phyloP scores from a whole-genome alignment of 2,113 vertebrate genomes.

The Cyanoliseus patagonus region DNA sequence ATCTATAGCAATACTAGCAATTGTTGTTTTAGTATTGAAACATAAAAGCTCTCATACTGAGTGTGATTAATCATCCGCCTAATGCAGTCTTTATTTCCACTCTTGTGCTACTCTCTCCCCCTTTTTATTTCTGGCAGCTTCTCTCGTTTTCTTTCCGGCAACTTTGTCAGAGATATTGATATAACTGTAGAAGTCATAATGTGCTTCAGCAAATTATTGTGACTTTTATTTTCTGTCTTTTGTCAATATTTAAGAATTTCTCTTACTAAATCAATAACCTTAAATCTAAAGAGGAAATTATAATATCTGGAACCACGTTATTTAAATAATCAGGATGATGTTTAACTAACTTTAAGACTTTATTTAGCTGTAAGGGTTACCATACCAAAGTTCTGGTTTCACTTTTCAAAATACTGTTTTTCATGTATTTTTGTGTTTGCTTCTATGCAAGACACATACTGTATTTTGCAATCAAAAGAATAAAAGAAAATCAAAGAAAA shows the following conservation, averaged over 20 bases:
- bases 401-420: conserved; percentile 50
- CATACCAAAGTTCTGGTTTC: conserved; percentile 17
- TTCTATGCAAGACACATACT: background rate
- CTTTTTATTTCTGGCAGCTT: background rate
- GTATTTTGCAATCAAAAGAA: conserved; percentile 58
- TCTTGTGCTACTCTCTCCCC: background rate
- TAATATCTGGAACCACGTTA: background rate
- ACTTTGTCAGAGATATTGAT: background rate
- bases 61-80: background rate
- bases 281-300: background rate
- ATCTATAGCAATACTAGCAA: background rate
- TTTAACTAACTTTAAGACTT: conserved; percentile 13
- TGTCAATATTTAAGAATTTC: background rate
- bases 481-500: conserved; percentile 57
- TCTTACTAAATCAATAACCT: background rate
- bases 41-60: background rate
- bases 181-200: background rate
- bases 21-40: background rate
- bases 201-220: background rate
- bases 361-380: conserved; percentile 27
- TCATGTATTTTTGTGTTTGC: conserved; percentile 19
- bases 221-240: background rate
- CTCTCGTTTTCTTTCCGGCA: background rate
- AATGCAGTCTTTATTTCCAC: background rate
- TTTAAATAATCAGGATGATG: background rate